Evolutionary conservation across 2,797 vertebrate genomes (phyloP), one percentile per base, ranked within the genome.

Genomic region (Pipistrellus pygmaeus): DNA sequence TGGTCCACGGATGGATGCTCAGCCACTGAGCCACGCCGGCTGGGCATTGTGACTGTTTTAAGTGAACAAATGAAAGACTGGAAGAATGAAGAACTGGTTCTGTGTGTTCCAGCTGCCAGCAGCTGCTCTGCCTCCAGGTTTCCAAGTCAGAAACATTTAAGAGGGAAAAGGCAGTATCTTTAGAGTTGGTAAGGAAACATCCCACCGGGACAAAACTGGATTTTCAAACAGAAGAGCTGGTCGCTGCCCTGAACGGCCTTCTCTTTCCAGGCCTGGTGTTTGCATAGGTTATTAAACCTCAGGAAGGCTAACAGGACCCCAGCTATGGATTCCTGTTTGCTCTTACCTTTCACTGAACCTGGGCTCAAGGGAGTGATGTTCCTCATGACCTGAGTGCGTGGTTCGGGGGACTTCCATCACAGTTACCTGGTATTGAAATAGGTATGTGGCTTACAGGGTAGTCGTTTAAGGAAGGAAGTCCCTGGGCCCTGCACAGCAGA

Each of bases 291-390:
- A 97, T 69, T 89, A 96, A 95, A 95, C 73, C 13, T 77, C 1
- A 94, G 89, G 77, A 96, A 94, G 0, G 1, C 90, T 18, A 8
- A 92, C 71, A 35, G 87, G 97, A 96, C 96, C 96, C 64, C 91
- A 97, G 92, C 88, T 94, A 96, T 96, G 92, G 92, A 96, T 94
- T 91, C 91, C 78, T 85, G 69, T 96, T 95, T 32, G 90, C 97
- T 97, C 96, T 97, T 83, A 77, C 73, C 96, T 97, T 73, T 97
- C 91, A 97, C 96, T 96, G 91, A 75, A 72, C 87, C 93, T 46
- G 80, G 97, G 89, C 94, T 91, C 86, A 88, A 0, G 76, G 96
- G 92, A 95, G 20, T 93, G 94, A 91, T 96, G 77, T 81, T 97
- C 90, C 88, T 94, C 94, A 66, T 20, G 20, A 92, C 82, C 85